Percentiles rank a stretch among this genome's conserved stretches.
phyloP scores from a whole-genome alignment of 2,797 vertebrate genomes.

The Coregonus sp. region DNA sequence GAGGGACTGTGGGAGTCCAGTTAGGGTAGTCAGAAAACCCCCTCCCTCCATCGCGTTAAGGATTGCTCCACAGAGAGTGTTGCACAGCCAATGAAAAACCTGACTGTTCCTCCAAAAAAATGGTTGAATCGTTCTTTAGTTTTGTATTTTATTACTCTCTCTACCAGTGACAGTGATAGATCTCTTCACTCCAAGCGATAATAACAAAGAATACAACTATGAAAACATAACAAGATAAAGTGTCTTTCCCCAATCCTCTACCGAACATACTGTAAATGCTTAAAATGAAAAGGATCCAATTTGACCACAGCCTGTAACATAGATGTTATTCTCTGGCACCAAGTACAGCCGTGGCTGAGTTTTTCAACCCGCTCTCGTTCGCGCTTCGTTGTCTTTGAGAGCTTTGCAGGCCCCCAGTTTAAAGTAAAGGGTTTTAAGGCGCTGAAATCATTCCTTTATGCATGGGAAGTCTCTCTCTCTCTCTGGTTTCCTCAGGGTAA shows the following conservation, averaged over 20 bases:
- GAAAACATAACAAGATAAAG: constrained; percentile 44
- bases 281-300: constrained; percentile 35
- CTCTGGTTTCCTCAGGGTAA: constrained; percentile 3
- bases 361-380: neutral
- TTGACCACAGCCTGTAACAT: constrained; percentile 18
- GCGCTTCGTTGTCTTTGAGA: neutral
- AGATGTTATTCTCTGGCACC: constrained; percentile 24
- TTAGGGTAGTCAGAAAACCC: constrained; percentile 28
- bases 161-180: constrained; percentile 39
- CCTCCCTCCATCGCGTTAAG: constrained; percentile 29
- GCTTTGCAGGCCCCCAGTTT: neutral
- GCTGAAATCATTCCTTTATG: neutral
- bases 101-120: constrained; percentile 35
- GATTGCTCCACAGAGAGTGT: constrained; percentile 42
- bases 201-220: constrained; percentile 45
- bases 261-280: constrained; percentile 39
- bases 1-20: constrained; percentile 27
- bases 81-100: constrained; percentile 42
- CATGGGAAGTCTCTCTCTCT: neutral
- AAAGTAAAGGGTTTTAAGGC: neutral
- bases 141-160: constrained; percentile 49
- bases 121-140: constrained; percentile 49
- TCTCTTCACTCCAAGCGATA: constrained; percentile 42
- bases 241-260: constrained; percentile 27
- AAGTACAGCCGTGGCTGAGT: neutral